Evolutionary conservation across 2,797 vertebrate genomes (phyloP).

Genomic region (Helarctos malayanus): DNA sequence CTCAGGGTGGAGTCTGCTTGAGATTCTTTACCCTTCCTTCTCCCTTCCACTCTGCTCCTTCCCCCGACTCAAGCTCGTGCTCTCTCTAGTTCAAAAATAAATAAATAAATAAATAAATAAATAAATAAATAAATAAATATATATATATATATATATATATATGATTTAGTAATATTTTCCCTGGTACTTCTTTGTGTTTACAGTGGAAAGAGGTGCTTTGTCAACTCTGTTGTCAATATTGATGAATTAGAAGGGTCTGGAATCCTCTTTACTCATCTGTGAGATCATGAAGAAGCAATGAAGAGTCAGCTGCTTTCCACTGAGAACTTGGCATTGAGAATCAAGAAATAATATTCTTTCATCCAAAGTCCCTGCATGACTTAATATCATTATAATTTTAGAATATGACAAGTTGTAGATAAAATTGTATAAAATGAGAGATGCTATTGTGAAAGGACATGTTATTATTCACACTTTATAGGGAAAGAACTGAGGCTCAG

Average conservation of each 20-base stretch:
- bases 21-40: neutral
- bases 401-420: constrained; percentile 51
- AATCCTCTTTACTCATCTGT: constrained; percentile 29
- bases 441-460: constrained; percentile 27
- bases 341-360: constrained; percentile 34
- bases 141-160: too few species aligned
- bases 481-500: neutral
- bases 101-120: neutral
- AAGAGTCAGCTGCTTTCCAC: constrained; percentile 27
- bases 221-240: neutral
- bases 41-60: neutral
- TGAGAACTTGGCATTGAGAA: constrained; percentile 41
- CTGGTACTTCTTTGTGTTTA: neutral
- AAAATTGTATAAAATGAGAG: constrained; percentile 60
- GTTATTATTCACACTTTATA: constrained; percentile 54
- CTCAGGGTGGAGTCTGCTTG: neutral
- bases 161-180: neutral
- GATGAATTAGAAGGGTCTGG: neutral
- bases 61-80: neutral
- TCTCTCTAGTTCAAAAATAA: neutral
- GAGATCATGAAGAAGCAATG: constrained; percentile 28
- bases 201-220: neutral
- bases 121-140: neutral
- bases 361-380: neutral
- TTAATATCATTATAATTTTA: constrained; percentile 54